Conservation (phyloP, 2,113 vertebrate genomes). For the Clupea harengus region DNA sequence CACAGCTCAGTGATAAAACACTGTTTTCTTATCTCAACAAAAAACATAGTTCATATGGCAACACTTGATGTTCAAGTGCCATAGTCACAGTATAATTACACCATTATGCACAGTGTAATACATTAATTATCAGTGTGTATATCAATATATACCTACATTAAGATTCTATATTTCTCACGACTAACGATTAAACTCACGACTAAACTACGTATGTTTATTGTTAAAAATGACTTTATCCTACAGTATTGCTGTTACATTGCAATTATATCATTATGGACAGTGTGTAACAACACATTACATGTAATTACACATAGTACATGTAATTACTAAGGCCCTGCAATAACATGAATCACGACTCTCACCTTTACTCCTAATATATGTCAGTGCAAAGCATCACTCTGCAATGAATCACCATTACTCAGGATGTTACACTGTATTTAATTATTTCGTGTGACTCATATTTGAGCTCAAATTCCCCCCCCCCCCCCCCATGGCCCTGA, state of each 20-base stretch:
- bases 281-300: too few relatives aligned
- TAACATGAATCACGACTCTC: neutral
- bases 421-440: neutral
- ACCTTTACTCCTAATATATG: neutral
- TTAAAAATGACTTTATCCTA: neutral
- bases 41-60: neutral
- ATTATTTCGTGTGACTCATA: neutral
- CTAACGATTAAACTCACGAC: neutral
- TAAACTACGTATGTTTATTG: too few relatives aligned
- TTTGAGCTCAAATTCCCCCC: neutral
- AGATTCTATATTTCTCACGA: too few relatives aligned
- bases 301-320: neutral
- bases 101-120: neutral
- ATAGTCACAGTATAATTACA: neutral
- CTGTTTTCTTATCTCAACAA: too few relatives aligned
- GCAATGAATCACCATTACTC: neutral
- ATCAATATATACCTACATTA: too few relatives aligned
- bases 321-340: neutral
- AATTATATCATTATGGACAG: neutral
- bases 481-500: too few relatives aligned
- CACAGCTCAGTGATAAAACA: too few relatives aligned
- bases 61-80: neutral
- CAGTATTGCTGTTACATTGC: neutral
- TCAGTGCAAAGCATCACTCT: neutral
- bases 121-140: too few relatives aligned